Conservation (phyloP, 2,797 vertebrate species). For the Tadarida brasiliensis region DNA sequence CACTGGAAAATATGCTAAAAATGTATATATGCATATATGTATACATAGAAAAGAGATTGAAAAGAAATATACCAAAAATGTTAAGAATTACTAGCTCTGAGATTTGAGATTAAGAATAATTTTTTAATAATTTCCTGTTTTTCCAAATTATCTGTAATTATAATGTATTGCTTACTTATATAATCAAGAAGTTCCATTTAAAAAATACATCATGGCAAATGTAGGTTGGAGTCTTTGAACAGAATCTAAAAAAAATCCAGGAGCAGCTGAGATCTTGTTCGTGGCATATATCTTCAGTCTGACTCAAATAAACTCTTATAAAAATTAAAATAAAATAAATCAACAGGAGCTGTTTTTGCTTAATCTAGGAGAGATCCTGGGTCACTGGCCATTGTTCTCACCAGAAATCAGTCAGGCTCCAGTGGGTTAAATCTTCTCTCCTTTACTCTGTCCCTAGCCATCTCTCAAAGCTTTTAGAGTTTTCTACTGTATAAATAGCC, state of each 20-base stretch:
- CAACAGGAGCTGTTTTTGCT: not conserved
- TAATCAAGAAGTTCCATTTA: not conserved
- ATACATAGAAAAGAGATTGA: not conserved
- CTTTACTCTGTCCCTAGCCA: not conserved
- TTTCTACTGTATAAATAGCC: not conserved
- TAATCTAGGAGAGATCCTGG: not conserved
- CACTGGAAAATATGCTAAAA: not conserved
- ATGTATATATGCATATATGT: not conserved
- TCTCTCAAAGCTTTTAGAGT: not conserved
- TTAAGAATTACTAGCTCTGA: slow-evolving; percentile 36
- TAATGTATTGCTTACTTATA: not conserved
- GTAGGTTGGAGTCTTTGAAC: slow-evolving; percentile 10
- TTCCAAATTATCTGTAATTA: not conserved
- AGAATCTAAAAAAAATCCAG: not conserved
- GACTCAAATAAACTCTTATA: too few species aligned
- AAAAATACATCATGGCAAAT: not conserved
- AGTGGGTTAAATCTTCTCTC: not conserved
- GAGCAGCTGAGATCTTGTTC: too few species aligned
- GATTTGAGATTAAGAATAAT: not conserved
- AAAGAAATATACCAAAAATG: not conserved
- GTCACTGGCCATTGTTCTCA: not conserved
- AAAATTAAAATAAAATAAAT: not conserved
- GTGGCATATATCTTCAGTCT: too few species aligned
- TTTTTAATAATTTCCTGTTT: slow-evolving; percentile 27
- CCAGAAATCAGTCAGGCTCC: not conserved